Evolutionary conservation across 1,140 invertebrate species (phyloP).

Genomic region (Cyclina sinensis): DNA sequence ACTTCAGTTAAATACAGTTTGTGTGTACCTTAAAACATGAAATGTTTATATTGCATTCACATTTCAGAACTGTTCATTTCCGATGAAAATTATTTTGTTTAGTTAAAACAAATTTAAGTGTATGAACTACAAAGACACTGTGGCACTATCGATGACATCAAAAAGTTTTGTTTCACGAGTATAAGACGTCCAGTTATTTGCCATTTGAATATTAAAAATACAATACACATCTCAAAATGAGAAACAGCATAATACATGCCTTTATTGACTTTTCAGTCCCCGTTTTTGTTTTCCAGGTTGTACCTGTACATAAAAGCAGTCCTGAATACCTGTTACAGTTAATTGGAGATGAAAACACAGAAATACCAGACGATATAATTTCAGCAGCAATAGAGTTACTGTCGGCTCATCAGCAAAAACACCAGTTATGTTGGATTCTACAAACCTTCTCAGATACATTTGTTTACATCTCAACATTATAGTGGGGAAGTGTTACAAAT

Average conservation of each 20-base stretch:
- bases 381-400: conserved; percentile 34
- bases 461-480: conserved; percentile 4
- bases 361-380: conserved; percentile 41
- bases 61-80: conserved; percentile 19
- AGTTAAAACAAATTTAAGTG: conserved; percentile 6
- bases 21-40: too few relatives aligned
- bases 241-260: conserved; percentile 39
- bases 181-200: conserved; percentile 33
- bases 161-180: conserved; percentile 18
- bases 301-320: conserved; percentile 34
- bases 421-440: conserved; percentile 45
- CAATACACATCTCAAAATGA: conserved; percentile 39
- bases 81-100: conserved; percentile 40
- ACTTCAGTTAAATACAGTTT: conserved; percentile 42
- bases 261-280: conserved; percentile 27
- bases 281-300: conserved; percentile 35
- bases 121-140: conserved; percentile 27
- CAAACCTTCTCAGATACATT: conserved; percentile 7
- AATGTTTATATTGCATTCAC: conserved; percentile 44
- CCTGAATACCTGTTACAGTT: conserved; percentile 34
- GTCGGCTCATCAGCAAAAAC: conserved; percentile 12
- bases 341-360: conserved; percentile 19
- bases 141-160: conserved; percentile 22
- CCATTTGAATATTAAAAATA: conserved; percentile 32
- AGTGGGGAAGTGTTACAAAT: conserved; percentile 19